Conservation (phyloP, 35 echinoderm and acorn worm species). For the Strongylocentrotus purpuratus region DNA sequence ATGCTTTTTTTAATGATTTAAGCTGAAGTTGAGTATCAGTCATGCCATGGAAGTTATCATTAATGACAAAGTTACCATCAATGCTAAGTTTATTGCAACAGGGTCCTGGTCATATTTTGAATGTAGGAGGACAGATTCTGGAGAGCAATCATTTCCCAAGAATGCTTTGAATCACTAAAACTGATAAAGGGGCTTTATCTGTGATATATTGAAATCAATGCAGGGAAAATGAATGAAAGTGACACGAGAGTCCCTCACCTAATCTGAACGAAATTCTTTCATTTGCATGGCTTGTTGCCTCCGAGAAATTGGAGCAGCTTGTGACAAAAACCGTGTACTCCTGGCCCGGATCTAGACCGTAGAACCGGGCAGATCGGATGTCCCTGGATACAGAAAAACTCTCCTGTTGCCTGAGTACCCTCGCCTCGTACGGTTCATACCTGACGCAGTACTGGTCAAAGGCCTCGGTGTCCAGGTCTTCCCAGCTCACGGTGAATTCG, state of each 20-base stretch:
- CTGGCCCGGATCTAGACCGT: not conserved
- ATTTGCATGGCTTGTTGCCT: not conserved
- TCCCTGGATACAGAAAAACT: not conserved
- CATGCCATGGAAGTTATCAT: too few relatives aligned
- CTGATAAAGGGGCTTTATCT: too few relatives aligned
- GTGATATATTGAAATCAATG: too few relatives aligned
- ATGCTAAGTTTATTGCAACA: too few relatives aligned
- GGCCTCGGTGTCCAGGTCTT: not conserved
- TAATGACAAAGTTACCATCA: too few relatives aligned
- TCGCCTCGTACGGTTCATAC: not conserved
- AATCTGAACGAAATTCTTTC: slow-evolving; percentile 24
- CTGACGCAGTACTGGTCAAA: not conserved
- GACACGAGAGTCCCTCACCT: not conserved
- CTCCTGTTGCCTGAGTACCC: not conserved
- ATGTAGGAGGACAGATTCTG: too few relatives aligned
- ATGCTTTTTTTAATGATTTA: too few relatives aligned
- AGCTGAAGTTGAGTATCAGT: too few relatives aligned
- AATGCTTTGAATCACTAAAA: too few relatives aligned
- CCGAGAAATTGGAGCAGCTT: not conserved
- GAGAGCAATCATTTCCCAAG: too few relatives aligned
- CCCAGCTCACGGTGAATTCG: not conserved
- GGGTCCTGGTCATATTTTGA: too few relatives aligned
- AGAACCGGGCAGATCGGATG: not conserved
- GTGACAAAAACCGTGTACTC: slow-evolving; percentile 1
- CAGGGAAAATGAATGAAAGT: too few relatives aligned